A percentile compares a stretch with the other conserved stretches of the same genome.
phyloP scores from a whole-genome alignment of 2,888 invertebrate genomes.

The Catocala nupta region DNA sequence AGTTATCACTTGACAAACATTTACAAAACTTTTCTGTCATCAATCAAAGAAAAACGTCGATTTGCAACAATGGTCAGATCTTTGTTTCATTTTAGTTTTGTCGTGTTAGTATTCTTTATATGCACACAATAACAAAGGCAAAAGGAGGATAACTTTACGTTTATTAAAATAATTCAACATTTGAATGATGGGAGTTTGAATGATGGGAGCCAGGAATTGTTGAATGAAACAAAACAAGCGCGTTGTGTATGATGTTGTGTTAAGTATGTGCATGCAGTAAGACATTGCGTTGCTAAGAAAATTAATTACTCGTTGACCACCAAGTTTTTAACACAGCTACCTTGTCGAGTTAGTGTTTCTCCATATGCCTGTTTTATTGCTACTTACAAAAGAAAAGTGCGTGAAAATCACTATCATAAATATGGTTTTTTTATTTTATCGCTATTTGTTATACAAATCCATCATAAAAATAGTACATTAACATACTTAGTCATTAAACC shows the following conservation, averaged over 20 bases:
- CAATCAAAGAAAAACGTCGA: too few relatives aligned
- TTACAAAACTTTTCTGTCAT: slow-evolving; percentile 12
- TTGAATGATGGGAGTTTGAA: too few relatives aligned
- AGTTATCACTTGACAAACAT: slow-evolving; percentile 32
- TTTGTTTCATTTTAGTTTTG: too few relatives aligned
- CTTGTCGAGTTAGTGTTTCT: too few relatives aligned
- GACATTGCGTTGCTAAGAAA: slow-evolving; percentile 1
- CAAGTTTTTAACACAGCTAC: not conserved
- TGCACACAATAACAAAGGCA: too few relatives aligned
- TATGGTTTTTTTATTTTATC: slow-evolving; percentile 27
- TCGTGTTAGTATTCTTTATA: too few relatives aligned
- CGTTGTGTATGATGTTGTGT: not conserved
- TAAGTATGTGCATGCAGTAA: not conserved
- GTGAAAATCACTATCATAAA: slow-evolving; percentile 19
- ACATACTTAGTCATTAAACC: not conserved
- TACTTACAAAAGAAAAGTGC: not conserved
- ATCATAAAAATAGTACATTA: not conserved
- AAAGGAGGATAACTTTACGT: too few relatives aligned
- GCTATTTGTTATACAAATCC: slow-evolving; percentile 23
- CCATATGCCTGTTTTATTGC: not conserved
- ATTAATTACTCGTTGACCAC: not conserved
- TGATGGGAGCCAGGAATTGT: too few relatives aligned
- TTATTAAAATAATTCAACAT: too few relatives aligned
- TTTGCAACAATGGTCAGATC: too few relatives aligned
- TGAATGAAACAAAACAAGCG: slow-evolving; percentile 4